Percentiles rank a stretch among this genome's conserved stretches.
Evolutionary conservation across 2,113 vertebrate species (phyloP).

Genomic region (Caloenas nicobarica): DNA sequence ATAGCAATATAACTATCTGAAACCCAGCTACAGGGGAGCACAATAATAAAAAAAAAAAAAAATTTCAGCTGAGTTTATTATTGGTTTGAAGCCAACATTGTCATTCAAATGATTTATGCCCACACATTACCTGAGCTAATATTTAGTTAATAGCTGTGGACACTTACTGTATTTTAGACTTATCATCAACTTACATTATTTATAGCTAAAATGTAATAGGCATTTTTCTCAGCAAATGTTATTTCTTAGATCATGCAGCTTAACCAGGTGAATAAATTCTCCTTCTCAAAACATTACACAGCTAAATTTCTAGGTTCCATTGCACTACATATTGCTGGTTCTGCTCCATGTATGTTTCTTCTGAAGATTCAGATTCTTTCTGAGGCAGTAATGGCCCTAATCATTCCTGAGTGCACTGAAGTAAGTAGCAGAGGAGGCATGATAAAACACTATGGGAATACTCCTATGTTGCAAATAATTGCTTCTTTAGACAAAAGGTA

Average conservation of each 20-base stretch:
- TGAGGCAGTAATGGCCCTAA: rapidly evolving
- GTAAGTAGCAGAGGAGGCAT: background rate
- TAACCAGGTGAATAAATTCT: background rate
- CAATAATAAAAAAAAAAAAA: background rate
- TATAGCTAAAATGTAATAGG: background rate
- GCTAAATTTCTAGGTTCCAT: background rate
- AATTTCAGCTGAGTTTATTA: background rate
- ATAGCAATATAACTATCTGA: background rate
- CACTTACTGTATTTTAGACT: background rate
- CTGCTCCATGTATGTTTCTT: background rate
- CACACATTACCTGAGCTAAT: background rate
- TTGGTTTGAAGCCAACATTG: background rate
- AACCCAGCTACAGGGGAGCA: background rate
- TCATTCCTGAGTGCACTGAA: rapidly evolving
- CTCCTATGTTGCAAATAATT: background rate
- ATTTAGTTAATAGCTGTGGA: background rate
- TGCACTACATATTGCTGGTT: background rate
- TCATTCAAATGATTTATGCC: background rate
- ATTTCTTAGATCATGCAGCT: background rate
- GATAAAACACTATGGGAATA: background rate
- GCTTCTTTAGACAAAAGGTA: background rate
- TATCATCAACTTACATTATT: background rate
- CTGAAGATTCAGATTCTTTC: background rate
- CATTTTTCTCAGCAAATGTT: background rate
- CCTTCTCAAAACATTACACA: background rate